phyloP scores from a whole-genome alignment of 2,888 invertebrate genomes.

The Arrhopalites spinosus region DNA sequence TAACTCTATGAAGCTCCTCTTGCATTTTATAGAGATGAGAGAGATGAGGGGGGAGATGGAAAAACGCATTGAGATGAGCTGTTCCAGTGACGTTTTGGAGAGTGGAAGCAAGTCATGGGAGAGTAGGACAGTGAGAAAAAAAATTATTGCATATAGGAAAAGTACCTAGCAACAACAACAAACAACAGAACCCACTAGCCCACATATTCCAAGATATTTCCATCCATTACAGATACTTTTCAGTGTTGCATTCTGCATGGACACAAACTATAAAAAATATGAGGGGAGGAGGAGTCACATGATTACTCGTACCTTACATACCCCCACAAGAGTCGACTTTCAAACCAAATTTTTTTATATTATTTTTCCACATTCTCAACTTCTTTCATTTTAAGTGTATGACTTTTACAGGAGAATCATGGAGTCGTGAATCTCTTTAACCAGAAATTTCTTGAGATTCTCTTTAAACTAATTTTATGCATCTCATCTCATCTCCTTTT shows the following conservation, averaged over 20 bases:
- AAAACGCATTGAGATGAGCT: no score
- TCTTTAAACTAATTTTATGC: no score
- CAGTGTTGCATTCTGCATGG: conserved; percentile 7
- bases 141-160: conserved; percentile 1
- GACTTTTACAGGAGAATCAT: no score
- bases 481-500: no score
- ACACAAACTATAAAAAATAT: not conserved
- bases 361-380: no score
- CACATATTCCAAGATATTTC: conserved; percentile 15
- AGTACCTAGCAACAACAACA: conserved; percentile 19
- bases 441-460: no score
- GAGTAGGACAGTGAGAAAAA: not conserved
- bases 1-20: no score
- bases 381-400: no score
- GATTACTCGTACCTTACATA: conserved; percentile 12
- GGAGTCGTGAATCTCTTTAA: no score
- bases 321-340: not conserved
- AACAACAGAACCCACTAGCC: conserved; percentile 31
- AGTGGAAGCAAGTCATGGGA: not conserved
- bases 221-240: not conserved
- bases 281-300: not conserved
- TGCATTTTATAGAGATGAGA: no score
- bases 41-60: no score
- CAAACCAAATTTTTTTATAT: no score
- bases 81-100: not conserved